Conservation (phyloP, 1,140 invertebrate genomes). For the Calliphora vicina region DNA sequence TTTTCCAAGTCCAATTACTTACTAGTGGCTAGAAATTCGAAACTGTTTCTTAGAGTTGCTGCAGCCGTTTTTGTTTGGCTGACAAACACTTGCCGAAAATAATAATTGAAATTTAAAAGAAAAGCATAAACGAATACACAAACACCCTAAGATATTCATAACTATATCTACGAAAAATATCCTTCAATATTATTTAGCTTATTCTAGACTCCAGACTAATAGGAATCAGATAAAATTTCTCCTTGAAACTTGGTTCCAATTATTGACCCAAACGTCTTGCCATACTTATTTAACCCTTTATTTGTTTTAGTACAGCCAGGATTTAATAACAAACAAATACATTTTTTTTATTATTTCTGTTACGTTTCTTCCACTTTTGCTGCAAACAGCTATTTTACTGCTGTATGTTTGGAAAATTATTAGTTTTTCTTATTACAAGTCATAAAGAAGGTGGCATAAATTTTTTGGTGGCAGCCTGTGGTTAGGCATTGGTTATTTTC, state of each 20-base stretch:
- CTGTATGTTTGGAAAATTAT: not conserved
- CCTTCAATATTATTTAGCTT: no score
- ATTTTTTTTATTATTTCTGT: not conserved
- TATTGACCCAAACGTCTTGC: no score
- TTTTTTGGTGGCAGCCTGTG: slow-evolving; percentile 32
- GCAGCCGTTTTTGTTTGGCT: not conserved
- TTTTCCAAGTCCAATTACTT: not conserved
- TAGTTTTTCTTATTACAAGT: slow-evolving; percentile 21
- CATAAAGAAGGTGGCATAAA: slow-evolving; percentile 32
- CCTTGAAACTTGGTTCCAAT: no score
- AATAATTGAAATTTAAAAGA: not conserved
- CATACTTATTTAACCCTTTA: no score
- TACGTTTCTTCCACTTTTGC: not conserved
- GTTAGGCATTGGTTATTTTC: slow-evolving; percentile 23
- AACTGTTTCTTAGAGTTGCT: not conserved
- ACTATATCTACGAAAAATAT: no score
- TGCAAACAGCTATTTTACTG: not conserved
- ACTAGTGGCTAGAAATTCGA: not conserved
- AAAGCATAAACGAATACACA: no score
- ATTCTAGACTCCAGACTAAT: no score
- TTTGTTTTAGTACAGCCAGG: no score
- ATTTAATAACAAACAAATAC: no score
- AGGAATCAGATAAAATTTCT: no score
- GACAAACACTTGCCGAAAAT: slow-evolving; percentile 11
- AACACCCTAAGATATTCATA: no score